Evolutionary conservation across 2,888 invertebrate species (phyloP).

Genomic region (Scaptomyza polygonia): DNA sequence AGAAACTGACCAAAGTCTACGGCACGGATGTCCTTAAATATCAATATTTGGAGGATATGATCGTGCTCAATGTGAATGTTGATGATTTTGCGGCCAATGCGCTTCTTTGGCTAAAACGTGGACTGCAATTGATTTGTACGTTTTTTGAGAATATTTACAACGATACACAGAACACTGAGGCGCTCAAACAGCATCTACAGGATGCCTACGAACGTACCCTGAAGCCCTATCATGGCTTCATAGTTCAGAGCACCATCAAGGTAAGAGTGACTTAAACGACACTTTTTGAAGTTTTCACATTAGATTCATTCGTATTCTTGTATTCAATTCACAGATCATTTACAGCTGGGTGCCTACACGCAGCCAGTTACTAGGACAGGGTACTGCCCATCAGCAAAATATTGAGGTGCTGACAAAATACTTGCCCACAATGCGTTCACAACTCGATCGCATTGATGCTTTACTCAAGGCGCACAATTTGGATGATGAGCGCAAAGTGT

Average conservation of each 20-base stretch:
- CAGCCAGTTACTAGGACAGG: conserved; percentile 85
- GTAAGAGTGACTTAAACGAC: conserved; percentile 84
- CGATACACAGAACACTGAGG: conserved; percentile 84
- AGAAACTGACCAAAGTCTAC: conserved; percentile 88
- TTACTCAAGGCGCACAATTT: conserved; percentile 86
- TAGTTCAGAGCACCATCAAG: conserved; percentile 89
- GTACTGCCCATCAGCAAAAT: conserved; percentile 84
- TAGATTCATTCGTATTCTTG: not conserved
- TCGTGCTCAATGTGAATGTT: conserved; percentile 86
- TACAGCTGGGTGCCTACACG: conserved; percentile 88
- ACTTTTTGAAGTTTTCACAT: not conserved
- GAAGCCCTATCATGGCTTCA: conserved; percentile 90
- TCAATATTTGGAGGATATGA: conserved; percentile 88
- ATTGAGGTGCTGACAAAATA: conserved; percentile 84
- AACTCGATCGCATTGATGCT: conserved; percentile 86
- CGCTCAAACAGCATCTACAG: conserved; percentile 87
- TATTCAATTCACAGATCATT: conserved; percentile 85
- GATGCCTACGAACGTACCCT: conserved; percentile 89
- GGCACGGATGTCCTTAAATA: conserved; percentile 85
- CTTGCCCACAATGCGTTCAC: conserved; percentile 86
- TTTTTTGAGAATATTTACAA: conserved; percentile 83
- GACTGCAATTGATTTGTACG: conserved; percentile 82
- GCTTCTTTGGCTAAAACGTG: conserved; percentile 89
- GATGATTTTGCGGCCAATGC: conserved; percentile 87
- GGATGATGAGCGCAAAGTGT: conserved; percentile 84